Conservation (phyloP, 1,140 invertebrate genomes). For the Drosophila teissieri region DNA sequence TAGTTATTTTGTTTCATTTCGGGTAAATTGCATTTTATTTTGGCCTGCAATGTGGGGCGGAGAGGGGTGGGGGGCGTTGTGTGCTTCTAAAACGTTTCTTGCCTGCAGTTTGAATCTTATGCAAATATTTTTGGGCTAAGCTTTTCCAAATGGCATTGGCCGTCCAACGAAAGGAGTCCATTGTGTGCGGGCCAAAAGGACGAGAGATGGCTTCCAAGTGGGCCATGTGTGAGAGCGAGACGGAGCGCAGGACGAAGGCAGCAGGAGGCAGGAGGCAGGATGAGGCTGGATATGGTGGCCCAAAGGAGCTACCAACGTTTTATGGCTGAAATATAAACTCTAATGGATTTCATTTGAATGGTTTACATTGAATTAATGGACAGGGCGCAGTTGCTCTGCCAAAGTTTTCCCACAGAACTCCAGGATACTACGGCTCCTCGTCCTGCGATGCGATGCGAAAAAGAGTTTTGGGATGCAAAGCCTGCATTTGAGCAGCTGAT, state of each 20-base stretch:
- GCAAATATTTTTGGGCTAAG: slow-evolving; percentile 80
- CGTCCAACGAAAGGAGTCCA: slow-evolving; percentile 26
- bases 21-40: slow-evolving; percentile 68
- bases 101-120: slow-evolving; percentile 79
- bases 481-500: slow-evolving; percentile 21
- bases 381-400: slow-evolving; percentile 26
- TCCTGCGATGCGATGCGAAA: neutral
- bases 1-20: slow-evolving; percentile 71
- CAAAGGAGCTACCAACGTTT: slow-evolving; percentile 37
- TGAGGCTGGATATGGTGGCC: neutral
- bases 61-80: neutral
- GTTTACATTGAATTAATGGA: slow-evolving; percentile 73
- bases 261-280: too few species aligned
- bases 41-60: slow-evolving; percentile 3
- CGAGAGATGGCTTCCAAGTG: slow-evolving; percentile 60
- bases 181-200: slow-evolving; percentile 36
- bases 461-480: neutral
- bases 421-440: neutral
- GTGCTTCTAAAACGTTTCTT: slow-evolving; percentile 54
- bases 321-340: slow-evolving; percentile 79
- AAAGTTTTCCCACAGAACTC: slow-evolving; percentile 13
- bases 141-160: slow-evolving; percentile 60
- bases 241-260: too few species aligned
- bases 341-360: slow-evolving; percentile 80
- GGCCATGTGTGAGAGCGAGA: slow-evolving; percentile 36